Evolutionary conservation across 2,113 vertebrate species (phyloP).

Genomic region (Aptenodytes patagonicus): DNA sequence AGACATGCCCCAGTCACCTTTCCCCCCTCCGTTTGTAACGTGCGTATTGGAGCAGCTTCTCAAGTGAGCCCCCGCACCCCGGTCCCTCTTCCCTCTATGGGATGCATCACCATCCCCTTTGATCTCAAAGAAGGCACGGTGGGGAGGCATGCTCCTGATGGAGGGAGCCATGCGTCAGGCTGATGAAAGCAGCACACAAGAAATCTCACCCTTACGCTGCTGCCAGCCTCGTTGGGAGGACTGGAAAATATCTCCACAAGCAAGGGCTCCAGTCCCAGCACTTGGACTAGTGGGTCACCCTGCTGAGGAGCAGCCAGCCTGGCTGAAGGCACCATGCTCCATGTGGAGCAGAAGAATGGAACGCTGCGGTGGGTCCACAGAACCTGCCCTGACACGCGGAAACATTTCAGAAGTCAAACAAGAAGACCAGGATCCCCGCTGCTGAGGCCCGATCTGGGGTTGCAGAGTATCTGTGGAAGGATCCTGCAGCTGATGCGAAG

Average conservation of each 20-base stretch:
- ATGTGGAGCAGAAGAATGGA: accelerated
- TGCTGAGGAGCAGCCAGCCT: not conserved
- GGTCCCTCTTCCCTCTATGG: accelerated
- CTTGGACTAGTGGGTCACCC: not conserved
- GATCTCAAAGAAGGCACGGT: accelerated
- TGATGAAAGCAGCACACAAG: accelerated
- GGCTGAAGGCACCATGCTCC: not conserved
- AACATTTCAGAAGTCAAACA: not conserved
- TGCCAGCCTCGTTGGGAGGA: not conserved
- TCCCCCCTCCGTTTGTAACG: not conserved
- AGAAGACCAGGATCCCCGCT: not conserved
- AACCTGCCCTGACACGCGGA: accelerated
- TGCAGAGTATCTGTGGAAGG: not conserved
- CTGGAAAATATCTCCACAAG: not conserved
- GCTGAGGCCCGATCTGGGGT: not conserved
- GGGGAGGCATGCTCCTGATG: accelerated
- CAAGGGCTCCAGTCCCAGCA: not conserved
- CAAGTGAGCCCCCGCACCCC: not conserved
- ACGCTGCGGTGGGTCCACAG: not conserved
- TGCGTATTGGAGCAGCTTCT: not conserved
- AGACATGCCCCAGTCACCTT: not conserved
- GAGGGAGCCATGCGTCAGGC: not conserved
- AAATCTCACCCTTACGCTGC: not conserved
- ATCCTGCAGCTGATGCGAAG: not conserved
- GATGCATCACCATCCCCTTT: not conserved